A percentile compares a stretch with the other conserved stretches of the same genome.
These are phyloP conservation scores for Dendrolimus houi DNA, from an alignment of 2,888 invertebrate genomes.

Conservation along the genomic window DNA sequence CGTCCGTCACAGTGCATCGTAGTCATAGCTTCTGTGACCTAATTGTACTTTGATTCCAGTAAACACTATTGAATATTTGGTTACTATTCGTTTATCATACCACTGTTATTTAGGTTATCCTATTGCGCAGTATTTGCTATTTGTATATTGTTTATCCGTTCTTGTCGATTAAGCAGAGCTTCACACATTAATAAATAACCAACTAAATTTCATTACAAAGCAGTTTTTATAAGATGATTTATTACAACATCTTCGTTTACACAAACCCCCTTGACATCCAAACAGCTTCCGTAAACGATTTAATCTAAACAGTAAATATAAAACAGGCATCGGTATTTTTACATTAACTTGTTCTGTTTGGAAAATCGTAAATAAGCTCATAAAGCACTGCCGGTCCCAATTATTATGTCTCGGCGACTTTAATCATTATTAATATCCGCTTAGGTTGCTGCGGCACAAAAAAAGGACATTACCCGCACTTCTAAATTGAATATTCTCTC, in stretches of 20 bases:
- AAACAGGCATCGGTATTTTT: constrained; percentile 39
- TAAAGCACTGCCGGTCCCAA: constrained; percentile 53
- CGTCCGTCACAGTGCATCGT: constrained; percentile 32
- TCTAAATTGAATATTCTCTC: constrained; percentile 15
- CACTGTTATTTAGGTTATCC: not conserved
- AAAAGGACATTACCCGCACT: constrained; percentile 26
- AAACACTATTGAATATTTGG: constrained; percentile 21
- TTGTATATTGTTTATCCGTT: not conserved
- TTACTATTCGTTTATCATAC: constrained; percentile 13
- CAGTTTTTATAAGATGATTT: not conserved
- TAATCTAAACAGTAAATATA: constrained; percentile 32
- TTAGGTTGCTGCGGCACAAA: constrained; percentile 24
- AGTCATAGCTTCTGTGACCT: constrained; percentile 45
- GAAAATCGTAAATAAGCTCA: constrained; percentile 55
- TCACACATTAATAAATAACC: not conserved
- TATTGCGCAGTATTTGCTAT: not conserved
- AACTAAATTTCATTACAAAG: not conserved
- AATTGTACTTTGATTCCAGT: constrained; percentile 54
- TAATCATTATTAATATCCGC: constrained; percentile 55
- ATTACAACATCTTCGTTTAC: constrained; percentile 26
- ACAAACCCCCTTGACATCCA: constrained; percentile 15
- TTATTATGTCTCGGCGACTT: constrained; percentile 55
- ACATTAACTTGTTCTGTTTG: constrained; percentile 36
- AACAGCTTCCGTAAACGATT: not conserved
- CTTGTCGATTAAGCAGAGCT: not conserved